Conservation (phyloP, 30 jellyfish, hydroid and myxozoan species). For the Calvadosia cruxmelitensis region DNA sequence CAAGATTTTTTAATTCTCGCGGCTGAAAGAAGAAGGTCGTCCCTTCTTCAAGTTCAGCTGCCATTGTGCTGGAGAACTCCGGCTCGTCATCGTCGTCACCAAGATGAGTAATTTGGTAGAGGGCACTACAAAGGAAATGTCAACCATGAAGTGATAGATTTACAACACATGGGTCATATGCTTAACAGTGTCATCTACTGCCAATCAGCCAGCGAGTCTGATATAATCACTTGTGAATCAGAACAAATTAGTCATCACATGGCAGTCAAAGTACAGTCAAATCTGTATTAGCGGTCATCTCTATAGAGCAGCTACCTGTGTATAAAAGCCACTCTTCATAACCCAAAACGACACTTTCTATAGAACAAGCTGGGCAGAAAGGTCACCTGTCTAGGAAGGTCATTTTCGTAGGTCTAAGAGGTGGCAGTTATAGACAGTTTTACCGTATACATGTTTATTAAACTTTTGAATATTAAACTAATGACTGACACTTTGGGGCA, state of each 20-base stretch:
- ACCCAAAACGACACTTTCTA: too few species aligned
- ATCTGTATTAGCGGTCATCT: too few species aligned
- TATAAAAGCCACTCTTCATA: too few species aligned
- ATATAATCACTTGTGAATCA: neutral
- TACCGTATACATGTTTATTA: too few species aligned
- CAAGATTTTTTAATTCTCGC: conserved; percentile 71
- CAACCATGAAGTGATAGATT: neutral
- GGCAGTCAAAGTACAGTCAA: too few species aligned
- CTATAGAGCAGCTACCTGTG: too few species aligned
- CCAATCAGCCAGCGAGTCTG: conserved; percentile 3
- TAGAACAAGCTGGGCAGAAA: too few species aligned
- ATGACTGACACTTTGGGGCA: too few species aligned
- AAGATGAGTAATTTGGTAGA: conserved; percentile 91
- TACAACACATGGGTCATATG: neutral
- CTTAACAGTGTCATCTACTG: neutral
- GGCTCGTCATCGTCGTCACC: conserved; percentile 99
- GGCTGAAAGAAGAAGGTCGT: conserved; percentile 85
- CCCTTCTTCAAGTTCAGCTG: conserved; percentile 83
- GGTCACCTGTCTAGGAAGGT: too few species aligned
- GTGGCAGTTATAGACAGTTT: too few species aligned
- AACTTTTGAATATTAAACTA: too few species aligned
- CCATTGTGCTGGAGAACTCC: conserved; percentile 83
- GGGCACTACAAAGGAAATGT: conserved; percentile 36
- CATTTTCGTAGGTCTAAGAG: too few species aligned
- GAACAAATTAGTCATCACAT: neutral